These are phyloP conservation scores for Mandrillus leucophaeus DNA, from an alignment of 2,113 vertebrate genomes.

Conservation along the genomic window DNA sequence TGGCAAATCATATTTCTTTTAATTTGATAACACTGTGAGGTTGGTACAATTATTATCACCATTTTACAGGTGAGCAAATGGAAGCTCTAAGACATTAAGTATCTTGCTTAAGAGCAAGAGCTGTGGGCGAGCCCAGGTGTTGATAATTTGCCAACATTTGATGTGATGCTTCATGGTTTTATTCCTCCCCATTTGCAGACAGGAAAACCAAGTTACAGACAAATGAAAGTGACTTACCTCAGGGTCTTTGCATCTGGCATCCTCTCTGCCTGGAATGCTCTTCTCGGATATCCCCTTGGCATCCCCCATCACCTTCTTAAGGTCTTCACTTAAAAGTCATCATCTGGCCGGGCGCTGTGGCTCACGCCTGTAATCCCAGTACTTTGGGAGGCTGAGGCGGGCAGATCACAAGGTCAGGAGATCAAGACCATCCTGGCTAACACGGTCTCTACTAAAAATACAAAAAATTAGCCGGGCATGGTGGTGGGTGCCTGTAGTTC, in stretches of 20 bases:
- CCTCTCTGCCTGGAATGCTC: background rate
- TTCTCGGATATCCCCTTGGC: background rate
- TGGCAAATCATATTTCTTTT: background rate
- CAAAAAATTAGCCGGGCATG: too few species aligned
- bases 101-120: background rate
- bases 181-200: background rate
- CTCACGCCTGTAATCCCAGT: too few species aligned
- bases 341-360: background rate
- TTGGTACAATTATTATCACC: background rate
- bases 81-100: background rate
- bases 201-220: background rate
- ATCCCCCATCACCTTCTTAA: background rate
- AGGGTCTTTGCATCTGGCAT: background rate
- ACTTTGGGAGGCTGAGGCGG: too few species aligned
- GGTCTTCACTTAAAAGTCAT: background rate
- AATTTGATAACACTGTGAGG: background rate
- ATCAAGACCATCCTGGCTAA: too few species aligned
- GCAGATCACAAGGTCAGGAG: too few species aligned
- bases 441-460: too few species aligned
- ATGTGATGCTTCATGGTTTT: background rate
- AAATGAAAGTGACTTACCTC: background rate
- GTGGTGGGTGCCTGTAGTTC: too few species aligned
- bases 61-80: background rate
- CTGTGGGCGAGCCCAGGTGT: background rate
- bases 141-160: background rate